These are phyloP conservation scores for Lacerta viridis DNA, from an alignment of 2,797 vertebrate species.

Conservation along the genomic window DNA sequence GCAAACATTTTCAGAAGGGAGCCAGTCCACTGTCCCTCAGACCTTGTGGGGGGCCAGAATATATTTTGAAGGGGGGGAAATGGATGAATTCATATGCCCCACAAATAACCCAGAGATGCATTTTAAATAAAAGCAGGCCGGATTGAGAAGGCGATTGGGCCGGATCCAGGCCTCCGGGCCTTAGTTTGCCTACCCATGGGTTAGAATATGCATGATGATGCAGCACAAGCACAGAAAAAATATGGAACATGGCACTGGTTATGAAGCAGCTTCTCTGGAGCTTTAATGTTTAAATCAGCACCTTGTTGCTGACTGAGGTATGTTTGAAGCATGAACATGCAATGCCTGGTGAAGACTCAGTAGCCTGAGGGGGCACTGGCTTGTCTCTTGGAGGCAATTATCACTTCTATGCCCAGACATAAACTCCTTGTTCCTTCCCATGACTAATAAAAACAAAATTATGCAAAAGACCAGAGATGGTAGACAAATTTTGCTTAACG, in stretches of 20 bases:
- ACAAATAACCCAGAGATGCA: too few relatives aligned
- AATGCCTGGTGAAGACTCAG: background rate
- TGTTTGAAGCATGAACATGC: background rate
- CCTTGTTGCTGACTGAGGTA: background rate
- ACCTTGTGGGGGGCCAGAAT: too few relatives aligned
- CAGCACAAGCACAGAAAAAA: background rate
- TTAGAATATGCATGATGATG: background rate
- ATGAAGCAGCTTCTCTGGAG: background rate
- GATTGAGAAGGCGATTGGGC: too few relatives aligned
- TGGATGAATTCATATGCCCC: too few relatives aligned
- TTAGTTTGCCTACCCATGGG: too few relatives aligned
- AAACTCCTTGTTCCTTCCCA: background rate
- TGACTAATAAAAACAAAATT: background rate
- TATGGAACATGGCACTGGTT: background rate
- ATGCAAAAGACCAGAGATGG: background rate
- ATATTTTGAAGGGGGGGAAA: too few relatives aligned
- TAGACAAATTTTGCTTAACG: background rate
- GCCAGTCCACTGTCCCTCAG: too few relatives aligned
- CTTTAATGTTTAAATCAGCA: background rate
- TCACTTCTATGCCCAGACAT: background rate
- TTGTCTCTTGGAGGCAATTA: background rate
- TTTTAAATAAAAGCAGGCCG: too few relatives aligned
- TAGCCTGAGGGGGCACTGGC: background rate
- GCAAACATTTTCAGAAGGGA: too few relatives aligned
- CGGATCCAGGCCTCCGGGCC: too few relatives aligned